phyloP scores from a whole-genome alignment of 2,797 vertebrate genomes.

The Gobio occitaniae region DNA sequence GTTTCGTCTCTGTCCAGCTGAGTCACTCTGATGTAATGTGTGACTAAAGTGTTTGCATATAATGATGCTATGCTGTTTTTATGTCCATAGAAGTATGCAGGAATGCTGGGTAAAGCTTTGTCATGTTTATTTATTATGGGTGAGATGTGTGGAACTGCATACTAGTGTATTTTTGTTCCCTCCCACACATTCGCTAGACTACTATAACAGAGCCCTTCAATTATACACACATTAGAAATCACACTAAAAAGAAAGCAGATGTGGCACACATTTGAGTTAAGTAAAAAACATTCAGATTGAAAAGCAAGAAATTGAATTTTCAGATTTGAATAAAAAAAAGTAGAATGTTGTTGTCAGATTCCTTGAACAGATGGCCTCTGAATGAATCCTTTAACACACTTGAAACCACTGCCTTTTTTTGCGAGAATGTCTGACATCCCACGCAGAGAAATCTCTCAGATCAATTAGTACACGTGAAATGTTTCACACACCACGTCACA shows the following conservation, averaged over 20 bases:
- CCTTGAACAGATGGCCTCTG: neutral
- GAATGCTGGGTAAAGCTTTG: neutral
- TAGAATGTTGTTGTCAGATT: neutral
- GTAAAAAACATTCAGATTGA: neutral
- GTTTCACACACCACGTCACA: neutral
- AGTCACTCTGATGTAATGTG: constrained; percentile 23
- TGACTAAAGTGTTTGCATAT: neutral
- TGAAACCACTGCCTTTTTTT: neutral
- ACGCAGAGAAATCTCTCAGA: constrained; percentile 23
- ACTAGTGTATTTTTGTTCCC: neutral
- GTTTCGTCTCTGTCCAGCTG: constrained; percentile 1
- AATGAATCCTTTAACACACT: neutral
- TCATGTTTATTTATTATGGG: neutral
- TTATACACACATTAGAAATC: neutral
- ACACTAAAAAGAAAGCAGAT: neutral
- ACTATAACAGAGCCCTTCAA: neutral
- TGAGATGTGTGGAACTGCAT: neutral
- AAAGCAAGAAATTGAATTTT: neutral
- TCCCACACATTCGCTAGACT: neutral
- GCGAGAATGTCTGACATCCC: neutral
- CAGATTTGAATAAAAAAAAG: neutral
- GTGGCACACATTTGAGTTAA: neutral
- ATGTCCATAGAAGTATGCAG: neutral
- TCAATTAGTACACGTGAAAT: neutral
- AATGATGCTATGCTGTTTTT: neutral